A percentile compares a stretch with the other conserved stretches of the same genome.
Conservation (phyloP, 2,113 vertebrate genomes). For the Sialia sialis region DNA sequence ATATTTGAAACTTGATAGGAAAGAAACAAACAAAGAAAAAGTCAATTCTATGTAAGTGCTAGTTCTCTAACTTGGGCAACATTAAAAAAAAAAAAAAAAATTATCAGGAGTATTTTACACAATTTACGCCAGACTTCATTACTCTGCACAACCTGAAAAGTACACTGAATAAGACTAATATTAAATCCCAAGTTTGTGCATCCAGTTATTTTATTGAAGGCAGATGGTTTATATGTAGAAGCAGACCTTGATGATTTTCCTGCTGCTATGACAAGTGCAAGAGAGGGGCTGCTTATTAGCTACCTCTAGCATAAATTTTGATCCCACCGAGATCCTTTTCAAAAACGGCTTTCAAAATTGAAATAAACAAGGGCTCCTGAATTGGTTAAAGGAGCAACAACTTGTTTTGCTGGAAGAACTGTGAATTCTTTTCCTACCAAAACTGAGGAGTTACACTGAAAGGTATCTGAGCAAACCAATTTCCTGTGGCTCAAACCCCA, state of each 20-base stretch:
- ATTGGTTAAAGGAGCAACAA: background rate
- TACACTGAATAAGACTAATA: background rate
- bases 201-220: background rate
- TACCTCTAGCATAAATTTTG: background rate
- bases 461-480: background rate
- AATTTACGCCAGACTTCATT: background rate
- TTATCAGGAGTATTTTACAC: background rate
- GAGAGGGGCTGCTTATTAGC: background rate
- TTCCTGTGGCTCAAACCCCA: rapidly evolving
- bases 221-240: background rate
- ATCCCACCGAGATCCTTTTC: background rate
- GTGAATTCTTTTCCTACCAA: background rate
- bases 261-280: background rate
- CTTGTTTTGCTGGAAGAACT: background rate
- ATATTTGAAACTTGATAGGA: slow-evolving; percentile 52
- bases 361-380: background rate
- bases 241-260: background rate
- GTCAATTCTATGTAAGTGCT: background rate
- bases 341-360: background rate
- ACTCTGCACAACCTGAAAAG: background rate
- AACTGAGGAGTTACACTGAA: background rate
- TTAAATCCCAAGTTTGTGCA: background rate
- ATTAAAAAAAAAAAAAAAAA: background rate
- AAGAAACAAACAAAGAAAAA: slow-evolving; percentile 41
- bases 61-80: background rate